phyloP scores from a whole-genome alignment of 2,113 vertebrate species.

The Toxostoma redivivum region DNA sequence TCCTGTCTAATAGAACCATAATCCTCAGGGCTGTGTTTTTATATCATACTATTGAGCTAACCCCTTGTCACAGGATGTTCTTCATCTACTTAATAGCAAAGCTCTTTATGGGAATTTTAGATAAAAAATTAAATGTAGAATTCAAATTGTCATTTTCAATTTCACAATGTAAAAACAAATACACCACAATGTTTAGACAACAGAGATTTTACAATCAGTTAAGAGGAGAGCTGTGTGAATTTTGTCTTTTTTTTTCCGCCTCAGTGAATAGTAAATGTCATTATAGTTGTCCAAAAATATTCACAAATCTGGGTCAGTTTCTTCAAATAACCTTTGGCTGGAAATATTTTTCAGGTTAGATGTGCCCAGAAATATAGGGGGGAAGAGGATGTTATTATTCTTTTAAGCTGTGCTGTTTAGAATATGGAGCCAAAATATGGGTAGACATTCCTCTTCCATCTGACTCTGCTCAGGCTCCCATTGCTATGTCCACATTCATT shows the following conservation, averaged over 20 bases:
- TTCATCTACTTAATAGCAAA: slow-evolving; percentile 42
- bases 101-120: slow-evolving; percentile 34
- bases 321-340: slow-evolving; percentile 36
- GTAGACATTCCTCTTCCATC: background rate
- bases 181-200: background rate
- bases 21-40: slow-evolving; percentile 23
- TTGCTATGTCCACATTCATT: background rate
- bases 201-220: slow-evolving; percentile 9
- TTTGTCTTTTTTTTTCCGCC: too few relatives aligned
- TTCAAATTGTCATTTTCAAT: background rate
- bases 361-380: background rate
- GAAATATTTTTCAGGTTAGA: slow-evolving; percentile 14
- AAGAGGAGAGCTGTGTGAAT: background rate
- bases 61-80: slow-evolving; percentile 34
- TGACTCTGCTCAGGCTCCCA: background rate
- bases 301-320: slow-evolving; percentile 15
- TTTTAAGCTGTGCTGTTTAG: background rate
- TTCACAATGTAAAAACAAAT: background rate
- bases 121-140: background rate
- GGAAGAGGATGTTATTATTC: background rate
- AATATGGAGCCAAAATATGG: background rate
- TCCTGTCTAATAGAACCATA: slow-evolving; percentile 49
- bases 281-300: slow-evolving; percentile 24
- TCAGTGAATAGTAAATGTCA: background rate
- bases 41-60: slow-evolving; percentile 31